A percentile compares a stretch with the other conserved stretches of the same genome.
Conservation (phyloP, 1,140 invertebrate species). For the Acyrthosiphon pisum region DNA sequence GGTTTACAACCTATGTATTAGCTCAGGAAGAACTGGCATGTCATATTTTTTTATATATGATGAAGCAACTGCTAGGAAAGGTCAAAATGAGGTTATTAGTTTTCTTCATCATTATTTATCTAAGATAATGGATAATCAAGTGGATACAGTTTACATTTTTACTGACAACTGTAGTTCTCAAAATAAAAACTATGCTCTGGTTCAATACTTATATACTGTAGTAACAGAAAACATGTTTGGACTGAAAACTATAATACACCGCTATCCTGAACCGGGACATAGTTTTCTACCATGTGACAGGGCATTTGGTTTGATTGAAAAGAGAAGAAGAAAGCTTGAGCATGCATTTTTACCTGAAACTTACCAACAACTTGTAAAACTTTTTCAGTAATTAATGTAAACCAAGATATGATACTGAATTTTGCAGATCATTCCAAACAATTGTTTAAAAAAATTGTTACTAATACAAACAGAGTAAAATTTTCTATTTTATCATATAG, state of each 20-base stretch:
- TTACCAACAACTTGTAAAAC: not conserved
- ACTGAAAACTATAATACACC: not conserved
- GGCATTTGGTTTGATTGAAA: conserved; percentile 5
- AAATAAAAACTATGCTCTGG: not conserved
- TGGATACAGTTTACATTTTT: not conserved
- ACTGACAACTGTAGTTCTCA: not conserved
- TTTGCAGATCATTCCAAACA: not conserved
- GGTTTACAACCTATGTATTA: conserved; percentile 57
- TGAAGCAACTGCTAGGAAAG: not conserved
- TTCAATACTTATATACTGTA: not conserved
- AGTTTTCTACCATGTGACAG: conserved; percentile 22
- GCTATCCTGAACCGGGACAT: not conserved
- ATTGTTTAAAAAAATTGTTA: not conserved
- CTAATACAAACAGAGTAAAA: not conserved
- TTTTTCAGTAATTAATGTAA: not conserved
- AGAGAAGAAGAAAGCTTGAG: conserved; percentile 4
- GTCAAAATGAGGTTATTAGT: not conserved
- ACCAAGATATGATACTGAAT: conserved; percentile 22
- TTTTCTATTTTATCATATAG: not conserved
- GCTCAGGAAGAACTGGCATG: conserved; percentile 55
- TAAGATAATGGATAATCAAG: not conserved
- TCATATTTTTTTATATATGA: conserved; percentile 46
- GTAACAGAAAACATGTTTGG: not conserved
- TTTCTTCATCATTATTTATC: not conserved
- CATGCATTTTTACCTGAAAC: not conserved